Evolutionary conservation across 2,888 invertebrate genomes (phyloP), one percentile per base, ranked within the genome.

Genomic region (Troilus luridus): DNA sequence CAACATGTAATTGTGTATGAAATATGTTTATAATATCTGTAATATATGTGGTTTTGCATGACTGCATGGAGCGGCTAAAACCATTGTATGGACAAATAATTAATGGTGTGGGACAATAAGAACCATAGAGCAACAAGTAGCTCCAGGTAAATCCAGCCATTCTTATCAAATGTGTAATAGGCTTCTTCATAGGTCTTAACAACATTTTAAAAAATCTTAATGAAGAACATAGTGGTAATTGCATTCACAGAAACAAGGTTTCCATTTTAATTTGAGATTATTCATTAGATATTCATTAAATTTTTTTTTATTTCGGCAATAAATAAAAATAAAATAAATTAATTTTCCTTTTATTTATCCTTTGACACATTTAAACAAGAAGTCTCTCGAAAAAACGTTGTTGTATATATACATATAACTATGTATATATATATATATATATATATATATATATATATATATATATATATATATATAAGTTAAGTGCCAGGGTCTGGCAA

Each of bases 71-170:
- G 17, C 17, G 72, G 41, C 41, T 41, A 41, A 77, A 17, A 8
- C 9, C 17, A 17, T 77, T 41, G 27, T 41, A 77, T 24, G 72
- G 72, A 77, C 27, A 77, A 77, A 77, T 77, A 41, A 77, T 77
- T 77, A 77, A 77, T 77, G 72, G 41, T 41, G 27, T 41, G 41
- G 72, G 41, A 41, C 72, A 41, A 77, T 77, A 41, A 41, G 41
- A 77, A 77, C 72, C 72, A 41, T 7, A 77, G 72, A 77, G 72
- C 72, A 77, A 77, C 72, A 77, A 77, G 72, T 41, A 17, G 72
- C 72, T 41, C 17, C 72, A 77, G 27, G 72, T 77, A 77, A 77
- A 77, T 77, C 41, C 41, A 21, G 24, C 5, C 24, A 9, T 17
- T 41, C 9, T 77, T 77, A 19, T 7, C 41, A 7, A 41, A 77